Conservation (phyloP, 2,888 invertebrate species). For the Ctenicera cuprea region DNA sequence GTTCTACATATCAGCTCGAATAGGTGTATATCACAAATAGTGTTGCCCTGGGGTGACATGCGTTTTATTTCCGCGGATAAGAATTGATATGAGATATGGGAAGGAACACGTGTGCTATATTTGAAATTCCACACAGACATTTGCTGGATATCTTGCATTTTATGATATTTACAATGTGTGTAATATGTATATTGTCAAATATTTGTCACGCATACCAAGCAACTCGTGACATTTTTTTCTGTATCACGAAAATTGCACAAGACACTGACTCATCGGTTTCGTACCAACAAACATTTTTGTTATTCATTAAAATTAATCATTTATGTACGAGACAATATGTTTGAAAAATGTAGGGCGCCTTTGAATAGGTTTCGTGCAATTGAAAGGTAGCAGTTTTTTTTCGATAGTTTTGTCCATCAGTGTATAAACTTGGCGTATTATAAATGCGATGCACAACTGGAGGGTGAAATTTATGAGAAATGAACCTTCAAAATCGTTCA, state of each 20-base stretch:
- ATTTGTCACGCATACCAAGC: slow-evolving; percentile 21
- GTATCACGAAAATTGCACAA: not conserved
- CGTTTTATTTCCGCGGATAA: slow-evolving; percentile 66
- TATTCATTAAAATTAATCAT: not conserved
- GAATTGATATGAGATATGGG: slow-evolving; percentile 67
- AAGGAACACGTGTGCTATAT: slow-evolving; percentile 62
- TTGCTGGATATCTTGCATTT: slow-evolving; percentile 41
- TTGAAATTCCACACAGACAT: slow-evolving; percentile 46
- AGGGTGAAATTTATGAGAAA: slow-evolving; percentile 72
- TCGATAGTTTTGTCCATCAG: slow-evolving; percentile 68
- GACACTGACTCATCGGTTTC: slow-evolving; percentile 2
- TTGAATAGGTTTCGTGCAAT: not conserved
- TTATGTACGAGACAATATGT: not conserved
- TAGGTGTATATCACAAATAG: slow-evolving; percentile 65
- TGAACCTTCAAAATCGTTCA: slow-evolving; percentile 70
- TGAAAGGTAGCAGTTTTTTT: not conserved
- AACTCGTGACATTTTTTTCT: slow-evolving; percentile 13
- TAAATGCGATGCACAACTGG: slow-evolving; percentile 67
- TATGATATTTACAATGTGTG: slow-evolving; percentile 43
- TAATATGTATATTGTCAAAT: slow-evolving; percentile 24
- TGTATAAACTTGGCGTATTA: slow-evolving; percentile 67
- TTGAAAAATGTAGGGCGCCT: not conserved
- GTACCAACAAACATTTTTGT: not conserved
- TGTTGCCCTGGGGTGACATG: slow-evolving; percentile 64
- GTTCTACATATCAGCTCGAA: slow-evolving; percentile 60